These are phyloP conservation scores for Musca domestica DNA, from an alignment of 1,140 invertebrate genomes.

Conservation along the genomic window DNA sequence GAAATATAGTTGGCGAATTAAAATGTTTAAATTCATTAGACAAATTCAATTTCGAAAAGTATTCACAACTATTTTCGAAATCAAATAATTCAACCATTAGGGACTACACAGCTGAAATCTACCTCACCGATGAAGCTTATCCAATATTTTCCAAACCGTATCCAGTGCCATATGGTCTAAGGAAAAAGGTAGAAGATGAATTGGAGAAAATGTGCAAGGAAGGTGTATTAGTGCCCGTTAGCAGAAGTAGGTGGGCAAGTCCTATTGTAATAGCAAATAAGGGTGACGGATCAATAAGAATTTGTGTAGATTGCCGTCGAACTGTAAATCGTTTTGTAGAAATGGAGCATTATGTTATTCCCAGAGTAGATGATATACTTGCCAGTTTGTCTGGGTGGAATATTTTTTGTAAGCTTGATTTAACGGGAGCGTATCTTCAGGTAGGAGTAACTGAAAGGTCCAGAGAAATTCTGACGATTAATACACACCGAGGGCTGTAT, in stretches of 20 bases:
- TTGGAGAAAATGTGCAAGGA: not conserved
- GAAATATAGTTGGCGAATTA: too few relatives aligned
- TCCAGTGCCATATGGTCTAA: not conserved
- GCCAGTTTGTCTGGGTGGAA: too few relatives aligned
- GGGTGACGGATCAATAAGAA: slow-evolving; percentile 1
- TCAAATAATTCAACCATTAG: not conserved
- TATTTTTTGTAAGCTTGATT: too few relatives aligned
- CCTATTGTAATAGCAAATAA: slow-evolving; percentile 12
- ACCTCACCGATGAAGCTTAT: not conserved
- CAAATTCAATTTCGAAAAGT: not conserved
- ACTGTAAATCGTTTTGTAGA: too few relatives aligned
- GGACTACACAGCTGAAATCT: not conserved
- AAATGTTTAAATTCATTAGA: not conserved
- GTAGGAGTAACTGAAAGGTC: too few relatives aligned
- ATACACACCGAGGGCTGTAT: too few relatives aligned
- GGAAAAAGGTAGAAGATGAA: not conserved
- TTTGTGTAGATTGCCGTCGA: too few relatives aligned
- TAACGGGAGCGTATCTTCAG: too few relatives aligned
- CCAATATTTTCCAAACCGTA: not conserved
- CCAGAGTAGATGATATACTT: too few relatives aligned
- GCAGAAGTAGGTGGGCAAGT: not conserved
- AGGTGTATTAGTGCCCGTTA: not conserved
- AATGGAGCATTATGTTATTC: too few relatives aligned
- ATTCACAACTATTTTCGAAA: not conserved
- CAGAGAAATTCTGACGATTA: too few relatives aligned